Conservation (phyloP, 2,888 invertebrate species). For the Ormyrus labotus region DNA sequence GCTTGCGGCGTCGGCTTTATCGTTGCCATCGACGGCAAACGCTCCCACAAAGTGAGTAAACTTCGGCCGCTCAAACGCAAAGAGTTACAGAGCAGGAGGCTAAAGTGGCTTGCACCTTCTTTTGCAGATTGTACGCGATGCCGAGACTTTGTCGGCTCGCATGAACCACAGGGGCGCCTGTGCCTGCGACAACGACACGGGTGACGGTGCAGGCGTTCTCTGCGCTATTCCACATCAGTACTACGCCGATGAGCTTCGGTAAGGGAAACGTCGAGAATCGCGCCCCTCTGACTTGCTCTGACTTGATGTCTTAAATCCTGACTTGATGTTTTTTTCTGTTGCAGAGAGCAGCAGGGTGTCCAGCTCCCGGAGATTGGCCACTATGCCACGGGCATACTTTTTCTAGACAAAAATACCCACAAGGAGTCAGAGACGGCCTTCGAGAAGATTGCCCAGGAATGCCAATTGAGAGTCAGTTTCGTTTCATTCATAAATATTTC, state of each 20-base stretch:
- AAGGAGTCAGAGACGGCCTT: constrained; percentile 89
- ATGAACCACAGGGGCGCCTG: constrained; percentile 99
- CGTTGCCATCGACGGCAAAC: constrained; percentile 96
- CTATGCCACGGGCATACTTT: constrained; percentile 98
- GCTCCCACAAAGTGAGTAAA: constrained; percentile 88
- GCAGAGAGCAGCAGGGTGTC: constrained; percentile 87
- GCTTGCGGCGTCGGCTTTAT: constrained; percentile 99
- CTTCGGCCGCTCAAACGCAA: not conserved
- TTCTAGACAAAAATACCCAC: constrained; percentile 90
- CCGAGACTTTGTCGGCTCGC: constrained; percentile 93
- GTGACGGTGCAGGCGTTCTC: constrained; percentile 98
- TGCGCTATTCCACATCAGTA: constrained; percentile 97
- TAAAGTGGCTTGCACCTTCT: constrained; percentile 12
- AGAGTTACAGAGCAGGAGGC: too few relatives aligned
- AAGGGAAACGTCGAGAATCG: constrained; percentile 62
- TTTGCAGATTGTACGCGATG: constrained; percentile 94
- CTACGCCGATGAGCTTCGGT: constrained; percentile 91
- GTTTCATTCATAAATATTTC: not conserved
- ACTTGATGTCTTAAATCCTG: too few relatives aligned
- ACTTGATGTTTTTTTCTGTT: too few relatives aligned
- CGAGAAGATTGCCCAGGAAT: constrained; percentile 86
- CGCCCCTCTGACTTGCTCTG: too few relatives aligned
- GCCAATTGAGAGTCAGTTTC: constrained; percentile 81
- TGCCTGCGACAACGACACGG: constrained; percentile 99
- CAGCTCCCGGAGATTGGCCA: constrained; percentile 90